Evolutionary conservation across 2,797 vertebrate species (phyloP), one percentile per base, ranked within the genome.

Genomic region (Pangasius djambal): DNA sequence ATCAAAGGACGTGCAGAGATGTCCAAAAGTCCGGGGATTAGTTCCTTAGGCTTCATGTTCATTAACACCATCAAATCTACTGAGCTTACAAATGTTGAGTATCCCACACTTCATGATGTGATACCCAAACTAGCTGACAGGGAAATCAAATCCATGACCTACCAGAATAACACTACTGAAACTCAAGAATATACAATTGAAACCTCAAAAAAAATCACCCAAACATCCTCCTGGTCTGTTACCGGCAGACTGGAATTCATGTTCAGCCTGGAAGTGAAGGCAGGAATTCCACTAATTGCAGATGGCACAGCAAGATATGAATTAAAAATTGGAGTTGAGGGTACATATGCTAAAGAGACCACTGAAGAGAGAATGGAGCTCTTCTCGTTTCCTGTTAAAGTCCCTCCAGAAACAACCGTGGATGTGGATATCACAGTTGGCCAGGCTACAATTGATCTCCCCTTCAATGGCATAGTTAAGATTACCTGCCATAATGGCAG

Each of bases 61-160:
- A 78, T 89, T 25, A 65, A 85, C 0, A 52, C 20, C 44, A 89
- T 92, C 77, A 65, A 75, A 87, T 90, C 89, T 16, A 40, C 75
- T 12, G 69, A 79, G 20, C 0, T 92, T 20, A 90, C 0, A 0
- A 5, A 90, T 16, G 85, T 91, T 31, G 0, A 13, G 0, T 91
- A 89, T 55, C 90, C 90, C 70, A 90, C 89, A n/a, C 48, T 90
- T 61, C 2, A 85, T 57, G 0, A 44, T 2, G 34, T 75, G 28
- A 61, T 40, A 13, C 90, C 88, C 52, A 48, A 82, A 4, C 55
- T 89, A 34, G 1, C 16, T 50, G 8, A 44, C 25, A 79, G 81
- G 22, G 89, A 92, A 86, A 72, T 92, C 8, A 84, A 92, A 44
- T 89, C 89, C 34, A 37, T 88, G 85, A 69, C 37, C 10, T 90